A percentile compares a stretch with the other conserved stretches of the same genome.
Evolutionary conservation across 2,888 invertebrate genomes (phyloP).

Genomic region (Actias luna): DNA sequence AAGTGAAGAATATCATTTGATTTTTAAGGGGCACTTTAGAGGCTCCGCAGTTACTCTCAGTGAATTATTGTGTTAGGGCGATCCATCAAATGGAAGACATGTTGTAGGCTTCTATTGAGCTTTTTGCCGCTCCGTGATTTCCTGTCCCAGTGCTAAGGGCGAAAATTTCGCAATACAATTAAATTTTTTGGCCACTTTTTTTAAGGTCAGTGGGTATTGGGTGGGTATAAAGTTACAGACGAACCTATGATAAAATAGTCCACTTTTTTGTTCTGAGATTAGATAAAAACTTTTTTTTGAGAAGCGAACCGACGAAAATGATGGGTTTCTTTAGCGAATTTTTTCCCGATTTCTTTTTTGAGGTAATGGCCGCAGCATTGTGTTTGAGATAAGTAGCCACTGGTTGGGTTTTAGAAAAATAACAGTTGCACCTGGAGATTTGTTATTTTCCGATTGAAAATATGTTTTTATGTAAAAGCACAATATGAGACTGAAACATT

Average conservation of each 20-base stretch:
- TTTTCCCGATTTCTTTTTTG: slow-evolving; percentile 37
- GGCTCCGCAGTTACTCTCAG: slow-evolving; percentile 59
- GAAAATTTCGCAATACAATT: slow-evolving; percentile 71
- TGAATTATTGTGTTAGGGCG: slow-evolving; percentile 76
- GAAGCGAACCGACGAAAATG: slow-evolving; percentile 37
- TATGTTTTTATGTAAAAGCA: not conserved
- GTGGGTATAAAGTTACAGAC: slow-evolving; percentile 66
- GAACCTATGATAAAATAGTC: slow-evolving; percentile 47
- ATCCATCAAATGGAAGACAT: slow-evolving; percentile 76
- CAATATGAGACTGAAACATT: not conserved
- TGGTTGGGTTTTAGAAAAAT: slow-evolving; percentile 29
- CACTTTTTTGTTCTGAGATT: slow-evolving; percentile 45
- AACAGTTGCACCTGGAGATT: slow-evolving; percentile 15
- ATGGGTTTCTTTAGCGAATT: slow-evolving; percentile 44
- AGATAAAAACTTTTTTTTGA: slow-evolving; percentile 48
- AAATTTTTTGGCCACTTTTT: slow-evolving; percentile 61
- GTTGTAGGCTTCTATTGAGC: slow-evolving; percentile 67
- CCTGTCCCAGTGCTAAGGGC: slow-evolving; percentile 63
- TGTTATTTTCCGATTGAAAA: slow-evolving; percentile 5
- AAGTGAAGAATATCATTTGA: slow-evolving; percentile 77
- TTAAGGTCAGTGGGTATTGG: slow-evolving; percentile 63
- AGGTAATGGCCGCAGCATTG: slow-evolving; percentile 43
- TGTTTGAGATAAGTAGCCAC: slow-evolving; percentile 47
- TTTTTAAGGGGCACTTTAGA: slow-evolving; percentile 76
- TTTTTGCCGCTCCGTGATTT: slow-evolving; percentile 73